Evolutionary conservation across 2,113 vertebrate genomes (phyloP), one percentile per base, ranked within the genome.

Genomic region (Plotosus lineatus): DNA sequence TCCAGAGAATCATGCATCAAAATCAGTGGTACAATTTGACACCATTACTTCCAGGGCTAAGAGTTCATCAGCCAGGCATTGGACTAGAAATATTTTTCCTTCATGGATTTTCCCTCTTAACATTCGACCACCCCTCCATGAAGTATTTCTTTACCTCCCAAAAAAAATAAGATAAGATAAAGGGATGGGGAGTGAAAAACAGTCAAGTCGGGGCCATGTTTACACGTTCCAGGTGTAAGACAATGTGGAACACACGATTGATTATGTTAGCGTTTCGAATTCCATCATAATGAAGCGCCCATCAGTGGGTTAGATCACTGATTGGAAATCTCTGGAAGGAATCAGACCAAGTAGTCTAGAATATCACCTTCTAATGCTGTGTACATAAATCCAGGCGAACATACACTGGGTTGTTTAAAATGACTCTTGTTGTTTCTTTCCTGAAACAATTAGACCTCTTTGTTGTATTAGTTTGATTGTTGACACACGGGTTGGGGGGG

Each of bases 121-220:
- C 46, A 42, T 71, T 28, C 33, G 55, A 10, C 26, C 38, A 58
- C 6, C 11, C n/a, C 1, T 31, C 44, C 56, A 73, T 1, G 15
- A 68, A 19, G 33, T 50, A 82, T 75, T 56, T 75, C 51, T 82
- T 69, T 82, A 82, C 69, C 50, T 68, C 63, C 50, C 17, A 55
- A 77, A 58, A 84, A 82, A 82, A 26, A n/a, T 44, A 38, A n/a
- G 71, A 85, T 85, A 79, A 85, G 83, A 87, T 83, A 82, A 79
- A 63, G 11, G 3, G 2, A 23, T 2, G 71, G 11, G 3, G 2
- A 23, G 5, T 4, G 15, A 19, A 60, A 60, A 75, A 8, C 75
- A 28, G 56, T 46, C 84, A 53, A 81, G 53, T 66, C 36, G 1
- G 46, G 23, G 46, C 61, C 38, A 4, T 65, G 75, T 83, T 87